phyloP scores from a whole-genome alignment of 2,113 vertebrate species.

The Lutjanus erythropterus region DNA sequence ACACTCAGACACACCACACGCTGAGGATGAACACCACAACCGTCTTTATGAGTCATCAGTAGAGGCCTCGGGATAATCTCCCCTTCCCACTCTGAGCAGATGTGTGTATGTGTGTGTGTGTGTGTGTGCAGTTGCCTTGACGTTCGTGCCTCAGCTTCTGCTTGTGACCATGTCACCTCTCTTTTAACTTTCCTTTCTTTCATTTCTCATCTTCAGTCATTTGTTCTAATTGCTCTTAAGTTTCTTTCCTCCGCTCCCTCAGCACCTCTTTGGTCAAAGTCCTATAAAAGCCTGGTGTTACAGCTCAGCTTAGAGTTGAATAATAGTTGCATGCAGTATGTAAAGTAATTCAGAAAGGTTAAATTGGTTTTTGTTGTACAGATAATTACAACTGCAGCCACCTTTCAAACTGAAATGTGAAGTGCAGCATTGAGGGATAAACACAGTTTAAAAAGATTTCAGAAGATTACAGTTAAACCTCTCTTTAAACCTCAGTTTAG shows the following conservation, averaged over 20 bases:
- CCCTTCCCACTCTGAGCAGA: background rate
- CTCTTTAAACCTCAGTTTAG: too few species aligned
- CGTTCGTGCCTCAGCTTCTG: background rate
- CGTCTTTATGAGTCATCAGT: conserved; percentile 65
- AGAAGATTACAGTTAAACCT: too few species aligned
- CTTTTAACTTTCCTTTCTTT: conserved; percentile 9
- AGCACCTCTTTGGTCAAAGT: conserved; percentile 13
- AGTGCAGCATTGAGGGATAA: background rate
- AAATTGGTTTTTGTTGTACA: background rate
- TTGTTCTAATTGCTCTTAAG: background rate
- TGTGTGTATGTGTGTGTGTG: conserved; percentile 2
- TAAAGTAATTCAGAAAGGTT: background rate
- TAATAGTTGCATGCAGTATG: background rate
- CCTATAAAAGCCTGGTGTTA: background rate
- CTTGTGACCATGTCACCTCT: conserved; percentile 6
- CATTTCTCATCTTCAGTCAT: background rate
- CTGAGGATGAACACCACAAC: conserved; percentile 29
- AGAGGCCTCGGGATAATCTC: conserved; percentile 53
- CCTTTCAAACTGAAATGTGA: background rate
- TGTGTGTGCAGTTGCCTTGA: background rate
- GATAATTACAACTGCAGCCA: too few species aligned
- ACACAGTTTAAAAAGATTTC: too few species aligned
- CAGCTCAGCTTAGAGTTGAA: background rate
- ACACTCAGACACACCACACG: conserved; percentile 6
- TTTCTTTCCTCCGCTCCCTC: background rate